Evolutionary conservation across 2,888 invertebrate species (phyloP).

Genomic region (Acleris laterana): DNA sequence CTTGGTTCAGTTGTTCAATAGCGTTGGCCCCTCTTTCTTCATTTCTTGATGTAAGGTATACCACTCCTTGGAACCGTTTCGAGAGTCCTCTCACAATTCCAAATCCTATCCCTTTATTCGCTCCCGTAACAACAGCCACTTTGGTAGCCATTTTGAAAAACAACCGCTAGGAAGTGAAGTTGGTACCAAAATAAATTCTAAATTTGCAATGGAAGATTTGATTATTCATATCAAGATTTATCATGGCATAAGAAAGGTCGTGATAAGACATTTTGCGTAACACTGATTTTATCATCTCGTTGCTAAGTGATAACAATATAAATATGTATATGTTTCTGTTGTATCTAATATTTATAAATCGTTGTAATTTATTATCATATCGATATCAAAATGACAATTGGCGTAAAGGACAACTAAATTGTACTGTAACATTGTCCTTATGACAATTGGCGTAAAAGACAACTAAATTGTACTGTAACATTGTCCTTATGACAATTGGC

Average conservation of each 20-base stretch:
- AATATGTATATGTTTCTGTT: not conserved
- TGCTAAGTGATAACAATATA: slow-evolving; percentile 7
- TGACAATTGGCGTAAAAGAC: too few species aligned
- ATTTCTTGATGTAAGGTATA: slow-evolving; percentile 90
- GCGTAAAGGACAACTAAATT: too few species aligned
- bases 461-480: too few species aligned
- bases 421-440: too few species aligned
- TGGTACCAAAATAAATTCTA: slow-evolving; percentile 9
- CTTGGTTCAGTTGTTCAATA: slow-evolving; percentile 71
- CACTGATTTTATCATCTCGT: slow-evolving; percentile 15
- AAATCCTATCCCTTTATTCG: slow-evolving; percentile 89
- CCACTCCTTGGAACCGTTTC: slow-evolving; percentile 86
- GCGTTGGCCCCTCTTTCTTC: slow-evolving; percentile 71
- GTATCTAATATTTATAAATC: too few species aligned
- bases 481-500: too few species aligned
- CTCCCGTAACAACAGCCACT: slow-evolving; percentile 86
- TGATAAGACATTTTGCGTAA: slow-evolving; percentile 9
- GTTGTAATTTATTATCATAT: too few species aligned
- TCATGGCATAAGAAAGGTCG: slow-evolving; percentile 10
- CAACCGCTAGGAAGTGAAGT: slow-evolving; percentile 3
- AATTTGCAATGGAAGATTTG: not conserved
- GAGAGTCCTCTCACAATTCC: slow-evolving; percentile 88
- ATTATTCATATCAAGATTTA: slow-evolving; percentile 13
- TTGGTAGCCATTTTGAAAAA: slow-evolving; percentile 44
- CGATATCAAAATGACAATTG: too few species aligned